phyloP scores from a whole-genome alignment of 2,888 invertebrate genomes.

The Listrodromus nycthemerus region DNA sequence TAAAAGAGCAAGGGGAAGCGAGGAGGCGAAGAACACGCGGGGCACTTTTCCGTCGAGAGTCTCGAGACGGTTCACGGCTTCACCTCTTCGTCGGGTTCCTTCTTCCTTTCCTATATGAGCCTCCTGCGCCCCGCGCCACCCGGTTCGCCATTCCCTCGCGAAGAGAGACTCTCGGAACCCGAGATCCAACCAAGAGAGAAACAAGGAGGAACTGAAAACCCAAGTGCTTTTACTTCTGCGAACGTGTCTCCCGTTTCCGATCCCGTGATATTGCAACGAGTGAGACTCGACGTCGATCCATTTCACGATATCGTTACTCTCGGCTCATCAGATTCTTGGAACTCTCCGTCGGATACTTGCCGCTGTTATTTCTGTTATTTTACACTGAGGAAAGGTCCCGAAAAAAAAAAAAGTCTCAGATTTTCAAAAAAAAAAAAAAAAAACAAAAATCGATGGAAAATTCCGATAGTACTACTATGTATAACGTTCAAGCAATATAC shows the following conservation, averaged over 20 bases:
- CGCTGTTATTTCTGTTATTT: background rate
- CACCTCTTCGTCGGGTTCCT: slow-evolving; percentile 51
- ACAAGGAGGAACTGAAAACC: slow-evolving; percentile 10
- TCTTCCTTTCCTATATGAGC: slow-evolving; percentile 32
- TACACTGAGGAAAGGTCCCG: too few species aligned
- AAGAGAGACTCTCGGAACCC: slow-evolving; percentile 27
- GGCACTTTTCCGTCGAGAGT: slow-evolving; percentile 57
- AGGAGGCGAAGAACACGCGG: slow-evolving; percentile 38
- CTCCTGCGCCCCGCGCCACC: slow-evolving; percentile 12
- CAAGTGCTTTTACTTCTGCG: slow-evolving; percentile 43
- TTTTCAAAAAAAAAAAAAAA: too few species aligned
- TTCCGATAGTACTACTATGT: too few species aligned
- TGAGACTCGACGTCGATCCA: slow-evolving; percentile 7
- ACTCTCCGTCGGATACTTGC: background rate
- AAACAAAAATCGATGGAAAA: too few species aligned
- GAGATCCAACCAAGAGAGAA: slow-evolving; percentile 27
- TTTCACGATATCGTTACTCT: slow-evolving; percentile 20
- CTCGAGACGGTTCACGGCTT: slow-evolving; percentile 48
- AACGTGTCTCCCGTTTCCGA: slow-evolving; percentile 35
- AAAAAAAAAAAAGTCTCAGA: too few species aligned
- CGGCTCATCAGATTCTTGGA: background rate
- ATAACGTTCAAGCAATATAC: too few species aligned
- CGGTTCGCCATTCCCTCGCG: slow-evolving; percentile 3
- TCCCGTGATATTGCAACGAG: slow-evolving; percentile 35
- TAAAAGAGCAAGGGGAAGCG: background rate